Percentiles rank a stretch among this genome's conserved stretches.
Conservation (phyloP, 2,888 invertebrate species). For the Polietes domitor region DNA sequence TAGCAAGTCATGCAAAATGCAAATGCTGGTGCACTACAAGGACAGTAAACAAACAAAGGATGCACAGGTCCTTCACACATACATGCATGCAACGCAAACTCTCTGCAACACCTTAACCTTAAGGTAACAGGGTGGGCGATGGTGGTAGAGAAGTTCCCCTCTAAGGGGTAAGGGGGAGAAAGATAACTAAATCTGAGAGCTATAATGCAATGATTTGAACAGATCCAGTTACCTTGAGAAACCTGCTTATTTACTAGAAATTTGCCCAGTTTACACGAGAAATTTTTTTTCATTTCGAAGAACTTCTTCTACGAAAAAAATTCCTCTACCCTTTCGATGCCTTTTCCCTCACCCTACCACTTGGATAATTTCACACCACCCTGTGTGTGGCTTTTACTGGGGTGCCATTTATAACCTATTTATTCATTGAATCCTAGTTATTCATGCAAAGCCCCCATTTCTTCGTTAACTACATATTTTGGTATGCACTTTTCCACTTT, state of each 20-base stretch:
- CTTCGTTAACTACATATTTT: constrained; percentile 43
- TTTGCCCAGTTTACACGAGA: no score
- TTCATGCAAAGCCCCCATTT: constrained; percentile 57
- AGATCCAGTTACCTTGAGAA: no score
- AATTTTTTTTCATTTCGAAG: not conserved
- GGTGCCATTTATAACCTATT: constrained; percentile 57
- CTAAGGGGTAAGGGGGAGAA: no score
- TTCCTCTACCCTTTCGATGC: not conserved
- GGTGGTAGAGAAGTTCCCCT: no score
- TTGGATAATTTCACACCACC: constrained; percentile 26
- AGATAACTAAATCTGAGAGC: no score
- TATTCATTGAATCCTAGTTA: constrained; percentile 66
- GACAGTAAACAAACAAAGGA: not conserved
- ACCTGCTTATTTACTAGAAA: no score
- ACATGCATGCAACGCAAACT: not conserved
- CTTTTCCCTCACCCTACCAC: not conserved
- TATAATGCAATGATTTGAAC: no score
- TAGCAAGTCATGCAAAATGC: constrained; percentile 35
- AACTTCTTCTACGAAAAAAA: not conserved
- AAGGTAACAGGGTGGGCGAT: constrained; percentile 27
- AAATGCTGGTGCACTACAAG: constrained; percentile 22
- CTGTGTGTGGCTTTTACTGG: constrained; percentile 39
- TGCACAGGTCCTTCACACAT: no score
- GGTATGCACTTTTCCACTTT: not conserved
- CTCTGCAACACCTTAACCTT: constrained; percentile 42